phyloP scores from a whole-genome alignment of 2,888 invertebrate species.

The Tolmerus cingulatus region DNA sequence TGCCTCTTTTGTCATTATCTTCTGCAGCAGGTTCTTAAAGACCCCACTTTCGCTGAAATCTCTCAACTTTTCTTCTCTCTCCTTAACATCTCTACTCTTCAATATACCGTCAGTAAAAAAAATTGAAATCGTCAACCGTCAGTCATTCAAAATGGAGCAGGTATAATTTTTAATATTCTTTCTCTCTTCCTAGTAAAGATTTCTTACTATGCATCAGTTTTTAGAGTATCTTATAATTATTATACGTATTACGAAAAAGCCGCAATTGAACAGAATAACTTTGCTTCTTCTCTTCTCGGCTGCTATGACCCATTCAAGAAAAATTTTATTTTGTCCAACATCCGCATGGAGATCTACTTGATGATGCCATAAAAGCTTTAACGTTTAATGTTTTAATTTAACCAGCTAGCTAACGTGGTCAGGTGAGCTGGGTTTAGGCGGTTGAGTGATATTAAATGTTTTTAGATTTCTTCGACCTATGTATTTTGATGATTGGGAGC shows the following conservation, averaged over 20 bases:
- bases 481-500: neutral
- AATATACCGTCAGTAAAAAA: neutral
- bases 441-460: neutral
- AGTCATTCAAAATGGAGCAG: neutral
- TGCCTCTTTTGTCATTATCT: neutral
- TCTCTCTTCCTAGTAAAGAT: neutral
- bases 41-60: conserved; percentile 6
- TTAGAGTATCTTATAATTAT: neutral
- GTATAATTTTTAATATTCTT: neutral
- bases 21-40: neutral
- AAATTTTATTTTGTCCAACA: neutral
- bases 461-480: neutral
- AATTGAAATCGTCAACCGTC: neutral
- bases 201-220: neutral
- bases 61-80: neutral
- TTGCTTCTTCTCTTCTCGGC: neutral
- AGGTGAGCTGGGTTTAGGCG: neutral
- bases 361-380: neutral
- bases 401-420: neutral
- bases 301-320: neutral
- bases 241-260: neutral
- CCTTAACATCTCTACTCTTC: neutral
- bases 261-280: neutral
- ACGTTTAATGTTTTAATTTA: neutral
- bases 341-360: neutral